Evolutionary conservation across 1,140 invertebrate genomes (phyloP), one percentile per base, ranked within the genome.

Genomic region (Hyles euphorbiae): DNA sequence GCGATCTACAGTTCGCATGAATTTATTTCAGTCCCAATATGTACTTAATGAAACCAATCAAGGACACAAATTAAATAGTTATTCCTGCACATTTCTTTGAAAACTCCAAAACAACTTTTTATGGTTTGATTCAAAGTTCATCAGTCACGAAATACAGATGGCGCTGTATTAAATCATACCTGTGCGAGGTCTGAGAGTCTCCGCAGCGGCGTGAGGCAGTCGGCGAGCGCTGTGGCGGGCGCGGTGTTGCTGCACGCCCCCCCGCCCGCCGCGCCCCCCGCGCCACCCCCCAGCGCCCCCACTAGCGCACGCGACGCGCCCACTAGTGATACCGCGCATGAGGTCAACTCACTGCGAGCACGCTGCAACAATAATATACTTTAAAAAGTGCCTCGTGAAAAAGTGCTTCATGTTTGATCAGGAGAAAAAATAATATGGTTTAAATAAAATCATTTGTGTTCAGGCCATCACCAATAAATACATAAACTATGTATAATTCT

Each of bases 291-390:
- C 74, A 95, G 93, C 51, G 94, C 93, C 50, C 95, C 94, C 9
- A 97, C 96, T 61, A 98, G 90, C 45, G 94, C 88, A 67, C 97
- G 96, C 6, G 95, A 96, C 34, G 95, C 93, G 0, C 94, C 95
- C 44, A 97, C 95, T 70, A 97, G 91, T 7, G 94, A 93, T 53
- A 96, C 90, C 0, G 95, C 94, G 79, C 96, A 94, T 36, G 92
- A 90, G 0, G 94, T 94, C n/a, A 97, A 32, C 32, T 55, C 53
- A 12, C 53, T 55, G 43, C 53, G 93, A 4, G 94, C 94, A 9
- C 90, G 90, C 89, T 94, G 87, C 1, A 79, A 70, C 9, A 45
- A 8, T 7, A 45, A 49, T 55, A 7, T 6, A 32, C 43, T 6
- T 3, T 6, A 51, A 22, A 22, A 22, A 22, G 22, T 22, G 22